A percentile compares a stretch with the other conserved stretches of the same genome.
These are phyloP conservation scores for Drosophila punjabiensis DNA, from an alignment of 1,140 invertebrate species.

Conservation along the genomic window DNA sequence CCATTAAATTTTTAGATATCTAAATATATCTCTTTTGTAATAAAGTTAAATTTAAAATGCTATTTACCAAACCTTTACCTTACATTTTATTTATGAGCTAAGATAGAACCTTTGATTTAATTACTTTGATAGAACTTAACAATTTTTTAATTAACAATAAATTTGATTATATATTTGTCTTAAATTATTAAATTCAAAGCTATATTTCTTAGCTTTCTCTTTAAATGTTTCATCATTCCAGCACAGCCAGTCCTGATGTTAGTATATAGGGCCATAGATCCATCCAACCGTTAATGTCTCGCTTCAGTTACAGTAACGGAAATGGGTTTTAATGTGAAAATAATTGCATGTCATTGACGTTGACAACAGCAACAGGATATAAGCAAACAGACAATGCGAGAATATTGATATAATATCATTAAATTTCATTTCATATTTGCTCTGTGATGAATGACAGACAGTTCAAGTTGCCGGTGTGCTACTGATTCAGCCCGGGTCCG, in stretches of 20 bases:
- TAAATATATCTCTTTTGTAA: neutral
- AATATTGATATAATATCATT: slow-evolving; percentile 74
- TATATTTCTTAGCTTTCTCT: neutral
- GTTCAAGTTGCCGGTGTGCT: slow-evolving; percentile 37
- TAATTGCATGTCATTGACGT: slow-evolving; percentile 76
- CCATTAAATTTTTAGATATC: neutral
- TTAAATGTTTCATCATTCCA: neutral
- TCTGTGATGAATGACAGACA: slow-evolving; percentile 54
- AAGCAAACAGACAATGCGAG: slow-evolving; percentile 42
- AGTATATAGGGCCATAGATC: slow-evolving; percentile 49
- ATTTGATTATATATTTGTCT: neutral
- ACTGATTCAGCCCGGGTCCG: neutral
- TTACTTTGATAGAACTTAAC: neutral
- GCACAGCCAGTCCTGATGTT: slow-evolving; percentile 6
- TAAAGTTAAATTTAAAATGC: neutral
- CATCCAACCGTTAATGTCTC: slow-evolving; percentile 61
- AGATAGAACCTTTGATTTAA: neutral
- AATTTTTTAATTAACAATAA: neutral
- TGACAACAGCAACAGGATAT: slow-evolving; percentile 43
- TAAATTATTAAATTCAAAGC: neutral
- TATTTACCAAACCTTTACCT: neutral
- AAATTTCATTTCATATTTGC: slow-evolving; percentile 69
- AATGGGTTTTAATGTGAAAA: slow-evolving; percentile 77
- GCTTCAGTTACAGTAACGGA: slow-evolving; percentile 71
- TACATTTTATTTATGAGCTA: neutral